Evolutionary conservation across 2,888 invertebrate genomes (phyloP).

Genomic region (Salticus scenicus): DNA sequence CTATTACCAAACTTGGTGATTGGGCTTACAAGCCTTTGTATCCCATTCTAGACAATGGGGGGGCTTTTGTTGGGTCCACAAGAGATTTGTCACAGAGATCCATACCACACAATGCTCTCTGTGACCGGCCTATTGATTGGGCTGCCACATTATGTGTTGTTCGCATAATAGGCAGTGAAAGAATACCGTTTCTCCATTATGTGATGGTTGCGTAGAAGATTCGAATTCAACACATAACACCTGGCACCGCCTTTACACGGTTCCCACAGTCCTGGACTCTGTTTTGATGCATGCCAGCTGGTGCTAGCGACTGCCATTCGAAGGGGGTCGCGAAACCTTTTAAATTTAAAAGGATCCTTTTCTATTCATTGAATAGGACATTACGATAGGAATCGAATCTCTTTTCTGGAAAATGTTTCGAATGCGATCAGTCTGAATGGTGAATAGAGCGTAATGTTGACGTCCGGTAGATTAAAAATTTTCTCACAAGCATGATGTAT

Average conservation of each 20-base stretch:
- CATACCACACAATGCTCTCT: conserved; percentile 46
- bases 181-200: conserved; percentile 54
- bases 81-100: conserved; percentile 64
- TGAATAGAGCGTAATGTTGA: neutral
- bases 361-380: conserved; percentile 14
- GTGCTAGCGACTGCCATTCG: conserved; percentile 9
- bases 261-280: conserved; percentile 47
- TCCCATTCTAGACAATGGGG: conserved; percentile 2
- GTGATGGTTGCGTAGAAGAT: conserved; percentile 22
- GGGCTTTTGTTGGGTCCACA: conserved; percentile 54
- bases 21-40: conserved; percentile 58
- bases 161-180: conserved; percentile 58
- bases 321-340: conserved; percentile 10
- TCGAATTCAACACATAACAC: conserved; percentile 27
- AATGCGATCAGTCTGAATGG: neutral
- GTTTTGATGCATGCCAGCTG: conserved; percentile 36
- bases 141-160: conserved; percentile 67
- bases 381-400: conserved; percentile 16
- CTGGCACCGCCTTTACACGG: conserved; percentile 38
- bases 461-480: conserved; percentile 13
- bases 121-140: conserved; percentile 58
- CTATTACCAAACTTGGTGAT: conserved; percentile 68
- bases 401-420: neutral
- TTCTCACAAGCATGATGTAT: conserved; percentile 14
- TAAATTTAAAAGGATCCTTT: conserved; percentile 15